These are phyloP conservation scores for Thalassophryne amazonica DNA, from an alignment of 2,797 vertebrate species.

Conservation along the genomic window DNA sequence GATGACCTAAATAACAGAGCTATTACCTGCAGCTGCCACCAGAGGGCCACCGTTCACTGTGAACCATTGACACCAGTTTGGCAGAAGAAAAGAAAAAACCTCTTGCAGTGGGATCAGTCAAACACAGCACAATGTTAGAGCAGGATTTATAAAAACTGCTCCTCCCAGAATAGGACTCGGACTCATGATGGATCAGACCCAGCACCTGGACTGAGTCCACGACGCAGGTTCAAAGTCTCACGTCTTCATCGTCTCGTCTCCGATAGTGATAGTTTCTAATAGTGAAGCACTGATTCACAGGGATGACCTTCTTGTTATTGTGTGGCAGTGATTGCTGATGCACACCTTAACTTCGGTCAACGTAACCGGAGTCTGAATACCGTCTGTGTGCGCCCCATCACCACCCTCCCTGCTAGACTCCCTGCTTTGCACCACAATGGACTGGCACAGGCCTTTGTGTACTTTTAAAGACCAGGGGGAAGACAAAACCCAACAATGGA, in stretches of 20 bases:
- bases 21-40: constrained; percentile 2
- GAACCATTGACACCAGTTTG: background rate
- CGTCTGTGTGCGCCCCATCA: constrained; percentile 9
- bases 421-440: constrained; percentile 70
- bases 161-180: too few species aligned
- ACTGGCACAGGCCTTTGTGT: constrained; percentile 65
- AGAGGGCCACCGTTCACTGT: constrained; percentile 7
- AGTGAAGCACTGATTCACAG: too few species aligned
- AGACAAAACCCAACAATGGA: constrained; percentile 26
- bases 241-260: constrained; percentile 24
- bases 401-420: constrained; percentile 33
- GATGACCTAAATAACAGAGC: constrained; percentile 53
- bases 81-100: too few species aligned
- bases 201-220: too few species aligned
- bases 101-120: too few species aligned
- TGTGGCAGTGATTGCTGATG: constrained; percentile 37
- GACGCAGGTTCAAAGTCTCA: constrained; percentile 20
- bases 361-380: constrained; percentile 11
- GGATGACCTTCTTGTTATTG: too few species aligned
- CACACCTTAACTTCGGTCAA: constrained; percentile 32
- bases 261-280: too few species aligned
- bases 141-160: too few species aligned
- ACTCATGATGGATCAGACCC: too few species aligned
- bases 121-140: too few species aligned
- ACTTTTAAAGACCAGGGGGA: constrained; percentile 38